phyloP scores from a whole-genome alignment of 2,888 invertebrate species.

The Gibbula magus region DNA sequence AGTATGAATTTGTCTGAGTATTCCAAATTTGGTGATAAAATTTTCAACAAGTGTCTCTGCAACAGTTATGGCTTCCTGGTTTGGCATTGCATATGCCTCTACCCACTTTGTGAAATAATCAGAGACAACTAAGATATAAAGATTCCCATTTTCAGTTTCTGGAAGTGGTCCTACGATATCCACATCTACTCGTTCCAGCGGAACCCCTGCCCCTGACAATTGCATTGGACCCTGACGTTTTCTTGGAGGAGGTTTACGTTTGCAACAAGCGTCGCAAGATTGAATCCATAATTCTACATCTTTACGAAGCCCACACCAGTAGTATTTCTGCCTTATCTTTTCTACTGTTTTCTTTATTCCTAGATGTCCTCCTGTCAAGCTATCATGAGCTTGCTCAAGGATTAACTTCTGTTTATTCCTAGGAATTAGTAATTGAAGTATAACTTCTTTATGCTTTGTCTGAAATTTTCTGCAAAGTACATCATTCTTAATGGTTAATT shows the following conservation, averaged over 20 bases:
- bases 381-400: too few relatives aligned
- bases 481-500: neutral
- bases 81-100: constrained; percentile 41
- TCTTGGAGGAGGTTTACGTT: constrained; percentile 32
- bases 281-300: constrained; percentile 38
- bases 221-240: constrained; percentile 33
- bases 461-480: neutral
- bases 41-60: constrained; percentile 45
- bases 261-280: constrained; percentile 39
- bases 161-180: constrained; percentile 47
- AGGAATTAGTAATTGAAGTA: neutral
- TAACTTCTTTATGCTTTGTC: neutral
- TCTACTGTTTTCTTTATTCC: constrained; percentile 43
- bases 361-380: constrained; percentile 38
- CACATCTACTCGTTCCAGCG: constrained; percentile 38
- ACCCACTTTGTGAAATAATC: constrained; percentile 52
- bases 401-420: constrained; percentile 25
- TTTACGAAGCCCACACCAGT: constrained; percentile 39
- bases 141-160: constrained; percentile 37
- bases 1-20: constrained; percentile 39
- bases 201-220: constrained; percentile 25
- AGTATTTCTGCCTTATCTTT: constrained; percentile 37
- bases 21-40: constrained; percentile 38
- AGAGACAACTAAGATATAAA: constrained; percentile 44
- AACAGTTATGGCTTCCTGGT: constrained; percentile 34